phyloP scores from a whole-genome alignment of 2,888 invertebrate species.

The Nebria brevicollis region DNA sequence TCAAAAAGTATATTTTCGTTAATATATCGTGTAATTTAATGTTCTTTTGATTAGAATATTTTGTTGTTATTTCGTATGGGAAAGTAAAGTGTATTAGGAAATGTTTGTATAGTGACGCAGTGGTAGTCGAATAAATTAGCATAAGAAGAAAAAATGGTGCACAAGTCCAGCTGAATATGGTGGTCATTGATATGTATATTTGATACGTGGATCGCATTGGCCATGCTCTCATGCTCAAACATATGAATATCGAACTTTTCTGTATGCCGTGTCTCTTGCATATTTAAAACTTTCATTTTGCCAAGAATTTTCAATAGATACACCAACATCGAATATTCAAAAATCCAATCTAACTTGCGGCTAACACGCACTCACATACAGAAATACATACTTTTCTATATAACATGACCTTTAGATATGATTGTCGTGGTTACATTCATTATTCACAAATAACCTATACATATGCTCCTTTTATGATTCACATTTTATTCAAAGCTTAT shows the following conservation, averaged over 20 bases:
- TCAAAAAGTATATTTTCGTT: too few species aligned
- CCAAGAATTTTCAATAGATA: slow-evolving; percentile 46
- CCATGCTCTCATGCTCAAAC: slow-evolving; percentile 26
- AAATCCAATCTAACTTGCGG: slow-evolving; percentile 57
- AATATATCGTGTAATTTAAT: too few species aligned
- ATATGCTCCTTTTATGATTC: too few species aligned
- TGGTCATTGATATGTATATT: slow-evolving; percentile 46
- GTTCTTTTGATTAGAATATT: too few species aligned
- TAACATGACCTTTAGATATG: neutral
- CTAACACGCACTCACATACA: neutral
- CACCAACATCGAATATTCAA: slow-evolving; percentile 55
- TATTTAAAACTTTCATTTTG: slow-evolving; percentile 47
- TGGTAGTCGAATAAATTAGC: neutral
- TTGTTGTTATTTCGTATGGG: neutral
- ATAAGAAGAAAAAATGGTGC: slow-evolving; percentile 21
- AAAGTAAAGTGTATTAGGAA: neutral
- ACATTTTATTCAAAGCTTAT: too few species aligned
- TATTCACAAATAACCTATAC: neutral
- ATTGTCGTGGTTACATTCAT: neutral
- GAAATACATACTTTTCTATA: neutral
- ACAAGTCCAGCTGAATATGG: neutral
- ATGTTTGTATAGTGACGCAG: slow-evolving; percentile 18
- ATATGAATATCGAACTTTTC: slow-evolving; percentile 44
- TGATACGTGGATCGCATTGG: slow-evolving; percentile 40
- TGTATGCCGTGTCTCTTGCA: slow-evolving; percentile 35